Evolutionary conservation across 2,888 invertebrate genomes (phyloP), one percentile per base, ranked within the genome.

Genomic region (Isoperla grammatica): DNA sequence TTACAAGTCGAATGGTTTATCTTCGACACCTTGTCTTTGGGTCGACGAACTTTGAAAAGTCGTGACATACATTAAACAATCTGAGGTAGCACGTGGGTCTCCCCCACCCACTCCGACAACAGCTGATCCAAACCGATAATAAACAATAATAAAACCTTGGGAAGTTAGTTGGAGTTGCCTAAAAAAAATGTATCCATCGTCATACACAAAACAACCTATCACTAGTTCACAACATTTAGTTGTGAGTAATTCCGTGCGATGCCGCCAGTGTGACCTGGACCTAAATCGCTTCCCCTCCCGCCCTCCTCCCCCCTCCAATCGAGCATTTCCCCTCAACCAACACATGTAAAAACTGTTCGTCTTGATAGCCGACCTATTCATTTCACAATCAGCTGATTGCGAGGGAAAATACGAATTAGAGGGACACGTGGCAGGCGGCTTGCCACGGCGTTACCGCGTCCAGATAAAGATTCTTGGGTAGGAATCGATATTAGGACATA

Each of bases 281-380:
- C 45, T 45, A 50, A 50, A 50, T 50, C 49, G 29, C 29, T 50
- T 23, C 23, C 49, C 35, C 49, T 29, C 15, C 29, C 49, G 3
- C 29, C 29, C 8, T 8, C 29, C 29, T 8, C 29, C 29, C 8
- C 29, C 29, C 29, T 29, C 29, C 29, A 29, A 29, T 29, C 29
- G 29, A 29, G 29, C 8, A 29, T 29, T 29, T 29, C 29, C 29
- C 29, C 29, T 29, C 29, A 8, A 29, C 29, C 29, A 29, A 50
- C 60, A 56, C 60, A 53, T 63, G 57, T 58, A 62, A 62, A 59
- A 57, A 59, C 48, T 59, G 56, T 59, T 57, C 57, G 59, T 62
- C 59, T 59, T 59, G 59, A 56, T 19, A 19, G 19, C 37, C 54
- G 40, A 61, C 49, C 54, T 50, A 54, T 57, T 56, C 61, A 53